Percentiles rank a stretch among this genome's conserved stretches.
Conservation (phyloP, 2,797 vertebrate species). For the Intellagama lesueurii region DNA sequence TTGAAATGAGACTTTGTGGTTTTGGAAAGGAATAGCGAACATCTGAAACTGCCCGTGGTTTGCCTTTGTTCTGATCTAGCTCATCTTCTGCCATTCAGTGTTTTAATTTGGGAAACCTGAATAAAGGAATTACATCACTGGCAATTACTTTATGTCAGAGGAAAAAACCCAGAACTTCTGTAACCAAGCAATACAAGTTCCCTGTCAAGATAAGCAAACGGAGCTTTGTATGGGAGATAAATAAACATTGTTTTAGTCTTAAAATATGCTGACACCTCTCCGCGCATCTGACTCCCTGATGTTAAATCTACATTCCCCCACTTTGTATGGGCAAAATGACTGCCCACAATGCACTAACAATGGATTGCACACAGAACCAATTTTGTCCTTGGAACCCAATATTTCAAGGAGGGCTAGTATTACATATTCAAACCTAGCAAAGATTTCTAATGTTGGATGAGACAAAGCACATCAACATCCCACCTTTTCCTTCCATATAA, state of each 20-base stretch:
- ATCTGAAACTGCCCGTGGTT: neutral
- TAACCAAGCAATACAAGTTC: neutral
- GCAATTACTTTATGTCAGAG: constrained; percentile 1
- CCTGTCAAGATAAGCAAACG: neutral
- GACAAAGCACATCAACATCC: neutral
- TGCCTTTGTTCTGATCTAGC: neutral
- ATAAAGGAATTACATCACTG: constrained; percentile 13
- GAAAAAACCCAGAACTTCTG: no score
- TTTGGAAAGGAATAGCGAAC: neutral
- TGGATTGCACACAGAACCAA: neutral
- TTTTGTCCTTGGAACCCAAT: neutral
- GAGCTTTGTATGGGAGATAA: neutral
- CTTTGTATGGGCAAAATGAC: neutral
- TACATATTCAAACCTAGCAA: neutral
- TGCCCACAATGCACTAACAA: neutral
- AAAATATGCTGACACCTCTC: neutral
- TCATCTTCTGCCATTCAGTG: neutral
- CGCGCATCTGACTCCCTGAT: neutral
- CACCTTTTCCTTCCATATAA: neutral
- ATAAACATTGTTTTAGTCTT: neutral
- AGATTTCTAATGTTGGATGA: neutral
- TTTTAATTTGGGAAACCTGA: neutral
- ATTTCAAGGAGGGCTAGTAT: neutral
- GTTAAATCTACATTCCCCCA: neutral
- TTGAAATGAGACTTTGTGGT: neutral